Conservation (phyloP, 92 coral and sea anemone genomes). For the Palythoa heliodiscus region DNA sequence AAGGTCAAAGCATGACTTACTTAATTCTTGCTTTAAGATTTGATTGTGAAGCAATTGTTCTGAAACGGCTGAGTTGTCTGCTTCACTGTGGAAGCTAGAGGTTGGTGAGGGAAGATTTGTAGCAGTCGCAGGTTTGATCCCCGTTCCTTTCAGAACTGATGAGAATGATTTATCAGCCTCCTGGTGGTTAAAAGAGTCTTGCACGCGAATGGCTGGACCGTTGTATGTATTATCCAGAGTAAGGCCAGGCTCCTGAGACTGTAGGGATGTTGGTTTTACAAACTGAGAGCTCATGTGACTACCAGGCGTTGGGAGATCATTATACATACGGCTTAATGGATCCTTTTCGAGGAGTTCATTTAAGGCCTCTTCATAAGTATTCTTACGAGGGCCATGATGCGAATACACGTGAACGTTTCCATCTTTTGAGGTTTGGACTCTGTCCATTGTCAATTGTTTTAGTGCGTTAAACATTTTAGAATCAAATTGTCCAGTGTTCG, state of each 20-base stretch:
- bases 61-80: conserved; percentile 55
- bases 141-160: conserved; percentile 24
- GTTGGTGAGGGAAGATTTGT: conserved; percentile 15
- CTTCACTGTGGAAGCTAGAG: conserved; percentile 65
- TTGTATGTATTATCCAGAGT: conserved; percentile 58
- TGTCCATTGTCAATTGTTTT: conserved; percentile 60
- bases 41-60: conserved; percentile 69
- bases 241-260: conserved; percentile 17
- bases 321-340: conserved; percentile 31
- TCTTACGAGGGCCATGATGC: conserved; percentile 54
- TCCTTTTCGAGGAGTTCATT: conserved; percentile 59
- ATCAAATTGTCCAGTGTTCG: conserved; percentile 27
- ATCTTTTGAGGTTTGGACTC: conserved; percentile 69
- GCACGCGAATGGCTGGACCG: conserved; percentile 71
- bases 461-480: conserved; percentile 34
- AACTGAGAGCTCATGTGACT: not conserved
- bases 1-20: conserved; percentile 44
- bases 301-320: not conserved
- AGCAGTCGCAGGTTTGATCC: conserved; percentile 2
- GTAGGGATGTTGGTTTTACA: not conserved
- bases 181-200: conserved; percentile 13
- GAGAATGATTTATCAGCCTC: conserved; percentile 8
- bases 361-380: conserved; percentile 63
- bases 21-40: conserved; percentile 77
- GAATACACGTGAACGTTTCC: conserved; percentile 76